Base-by-base conservation (phyloP, 64 coral and sea anemone species). In the Pocillopora verrucosa region DNA sequence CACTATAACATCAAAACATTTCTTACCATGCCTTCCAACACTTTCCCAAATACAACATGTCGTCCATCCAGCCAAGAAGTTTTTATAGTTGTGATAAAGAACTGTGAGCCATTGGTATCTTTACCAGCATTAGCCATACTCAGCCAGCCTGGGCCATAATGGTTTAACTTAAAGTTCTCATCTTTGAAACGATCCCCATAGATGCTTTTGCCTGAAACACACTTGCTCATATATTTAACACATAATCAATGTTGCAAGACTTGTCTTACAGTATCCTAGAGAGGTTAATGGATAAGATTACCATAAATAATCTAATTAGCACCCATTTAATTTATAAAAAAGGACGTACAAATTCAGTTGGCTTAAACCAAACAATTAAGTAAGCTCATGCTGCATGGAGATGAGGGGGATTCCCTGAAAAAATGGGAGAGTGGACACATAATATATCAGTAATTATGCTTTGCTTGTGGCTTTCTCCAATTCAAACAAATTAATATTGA, bases 21-120 rank as follows among this genome's bases (percentile, higher is more conserved):
- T 59, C 77, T 60, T 93, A 96, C 94, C 94, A 96, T 96, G 89
- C 94, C 94, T 64, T 89, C 61, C 9, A 96, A 36, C 79, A 96
- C 94, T 80, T 92, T 96, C 86, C 94, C 94, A 96, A 96, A 96
- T 24, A 96, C 94, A 74, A 96, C 94, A 89, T 96, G 89, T 62
- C 73, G 76, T n/a, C 94, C 94, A 96, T 96, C 94, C 34, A 96
- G 91, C 94, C 90, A 96, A 45, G 87, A n/a, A 16, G 94, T 93
- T 77, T 87, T 73, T 57, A 90, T 87, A n/a, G 87, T 89, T 41
- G 94, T 93, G 59, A 96, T 93, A 92, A 96, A 93, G 76, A 96
- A 96, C 74, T 96, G 94, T 17, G 94, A 96, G 13, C 90, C 94
- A 76, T 96, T 96, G 65, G 90, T 96, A 56, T 96, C 94, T 59